Base-by-base conservation (phyloP, 2,797 vertebrate genomes). In the Eutrigla gurnardus region DNA sequence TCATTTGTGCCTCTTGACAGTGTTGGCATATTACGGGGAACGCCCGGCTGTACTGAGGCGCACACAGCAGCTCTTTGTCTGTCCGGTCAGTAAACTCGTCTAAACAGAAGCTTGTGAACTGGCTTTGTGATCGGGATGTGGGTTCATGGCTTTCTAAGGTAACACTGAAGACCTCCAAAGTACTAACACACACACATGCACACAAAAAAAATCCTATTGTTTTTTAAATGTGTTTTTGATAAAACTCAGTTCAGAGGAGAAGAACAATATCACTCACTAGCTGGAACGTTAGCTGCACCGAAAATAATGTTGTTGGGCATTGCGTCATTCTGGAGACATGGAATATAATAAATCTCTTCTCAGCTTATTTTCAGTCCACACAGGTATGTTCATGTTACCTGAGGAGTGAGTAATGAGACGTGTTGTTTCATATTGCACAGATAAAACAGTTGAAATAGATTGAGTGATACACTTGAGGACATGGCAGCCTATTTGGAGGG, bases 161-260 rank as follows among this genome's bases (percentile, higher is more conserved):
- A 15, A 40, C 37, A 53, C 39, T 52, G 33, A 43, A 33, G n/a
- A 55, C 14, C 14, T 67, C 46, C 14, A 47, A 25, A 40, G 33
- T 6, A 39, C 9, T 33, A 13, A 68, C 58, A 49, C 54, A 54
- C 36, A 45, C 1, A 40, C 53, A 13, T 15, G 46, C 17, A 61
- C 59, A 49, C 60, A 50, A 35, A 53, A 17, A 62, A 17, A 25
- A 25, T 25, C 25, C 15, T 39, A 42, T 75, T 64, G 50, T 49
- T 43, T 47, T 35, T 70, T 35, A 70, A 66, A 73, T 77, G 73
- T 77, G 62, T 72, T 69, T 18, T 58, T 47, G 64, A 81, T 75
- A 53, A 42, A 65, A 47, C 15, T 60, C 64, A 18, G 45, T 70
- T 61, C 45, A 57, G 35, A 65, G 62, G 74, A 59, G 42, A 77